Evolutionary conservation across 2,797 vertebrate genomes (phyloP), one percentile per base, ranked within the genome.

Genomic region (Hemitrygon akajei): DNA sequence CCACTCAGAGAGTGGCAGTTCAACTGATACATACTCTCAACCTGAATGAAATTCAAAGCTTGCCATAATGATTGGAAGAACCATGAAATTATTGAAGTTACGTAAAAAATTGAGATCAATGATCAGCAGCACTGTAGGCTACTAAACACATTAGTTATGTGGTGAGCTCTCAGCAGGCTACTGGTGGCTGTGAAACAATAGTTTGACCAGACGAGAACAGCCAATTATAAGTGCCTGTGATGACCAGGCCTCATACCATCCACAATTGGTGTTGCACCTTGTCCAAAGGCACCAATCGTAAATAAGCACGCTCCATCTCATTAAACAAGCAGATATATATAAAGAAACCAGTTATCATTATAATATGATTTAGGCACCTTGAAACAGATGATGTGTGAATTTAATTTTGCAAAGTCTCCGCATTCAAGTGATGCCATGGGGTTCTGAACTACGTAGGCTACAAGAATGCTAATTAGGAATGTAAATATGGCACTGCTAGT

Each of bases 311-410:
- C 86, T 37, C 86, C 86, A 37, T 20, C 86, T 66, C 86, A 60
- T 86, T 30, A 58, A 86, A 60, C 27, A 86, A 27, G 16, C 16
- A 60, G 25, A 14, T 56, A 30, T 66, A 66, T 60, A 86, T 60
- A n/a, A 60, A 60, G 60, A 89, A 66, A 89, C 66, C 86, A 89
- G 60, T 66, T 69, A 86, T 86, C 82, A 60, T 86, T 86, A 86
- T 86, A 89, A 89, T 69, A 34, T 89, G 86, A 89, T 69, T 66
- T 69, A 89, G 86, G 60, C 66, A 37, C 34, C 86, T 89, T 34
- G n/a, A 22, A 89, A 89, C 63, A 89, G 86, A 66, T 34, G 86
- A 89, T 89, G 86, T 89, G 86, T 89, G 86, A 89, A 89, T 89
- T 89, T 89, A 37, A 89, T 89, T 89, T 89, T 89, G 86, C 86